These are phyloP conservation scores for Crocidura indochinensis DNA, from an alignment of 2,797 vertebrate genomes.

Conservation along the genomic window DNA sequence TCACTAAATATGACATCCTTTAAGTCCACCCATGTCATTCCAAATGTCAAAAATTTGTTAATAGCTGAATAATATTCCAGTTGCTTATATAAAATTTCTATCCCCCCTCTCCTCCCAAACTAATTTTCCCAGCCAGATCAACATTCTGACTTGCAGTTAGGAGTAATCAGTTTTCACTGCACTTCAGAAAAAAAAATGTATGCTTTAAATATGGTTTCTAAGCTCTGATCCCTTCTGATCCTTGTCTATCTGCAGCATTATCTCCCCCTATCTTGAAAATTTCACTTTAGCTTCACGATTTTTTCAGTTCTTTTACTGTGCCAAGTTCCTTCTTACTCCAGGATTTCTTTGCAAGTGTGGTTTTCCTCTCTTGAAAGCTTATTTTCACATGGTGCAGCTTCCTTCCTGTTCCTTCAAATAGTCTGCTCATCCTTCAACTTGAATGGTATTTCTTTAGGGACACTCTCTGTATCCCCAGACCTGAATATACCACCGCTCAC, in stretches of 20 bases:
- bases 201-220: too few relatives aligned
- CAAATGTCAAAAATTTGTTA: too few relatives aligned
- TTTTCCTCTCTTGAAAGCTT: neutral
- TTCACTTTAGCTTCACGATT: neutral
- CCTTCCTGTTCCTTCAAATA: neutral
- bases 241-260: too few relatives aligned
- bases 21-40: too few relatives aligned
- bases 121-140: too few relatives aligned
- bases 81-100: too few relatives aligned
- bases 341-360: neutral
- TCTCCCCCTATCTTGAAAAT: neutral
- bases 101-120: too few relatives aligned
- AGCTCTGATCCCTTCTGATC: neutral
- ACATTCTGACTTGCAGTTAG: too few relatives aligned
- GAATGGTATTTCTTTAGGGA: neutral
- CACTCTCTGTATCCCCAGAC: neutral
- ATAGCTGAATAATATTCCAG: too few relatives aligned
- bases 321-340: neutral
- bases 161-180: too few relatives aligned
- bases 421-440: neutral
- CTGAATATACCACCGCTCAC: neutral
- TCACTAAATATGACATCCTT: too few relatives aligned
- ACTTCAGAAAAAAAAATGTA: too few relatives aligned
- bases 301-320: neutral
- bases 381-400: neutral